These are phyloP conservation scores for Athrips mouffetella DNA, from an alignment of 2,888 invertebrate species.

Conservation along the genomic window DNA sequence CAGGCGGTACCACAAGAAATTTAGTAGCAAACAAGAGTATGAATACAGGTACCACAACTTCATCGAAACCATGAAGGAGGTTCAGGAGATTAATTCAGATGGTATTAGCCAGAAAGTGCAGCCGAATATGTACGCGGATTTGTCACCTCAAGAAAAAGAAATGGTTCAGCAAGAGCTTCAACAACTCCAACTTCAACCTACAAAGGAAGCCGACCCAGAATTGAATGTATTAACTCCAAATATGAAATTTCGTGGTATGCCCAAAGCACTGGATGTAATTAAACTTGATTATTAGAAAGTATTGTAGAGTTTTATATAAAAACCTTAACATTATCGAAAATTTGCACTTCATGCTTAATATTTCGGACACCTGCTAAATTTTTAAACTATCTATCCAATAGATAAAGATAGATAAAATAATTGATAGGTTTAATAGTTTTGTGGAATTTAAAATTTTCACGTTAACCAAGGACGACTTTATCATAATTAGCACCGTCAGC, in stretches of 20 bases:
- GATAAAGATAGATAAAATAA: too few species aligned
- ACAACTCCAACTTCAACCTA: too few species aligned
- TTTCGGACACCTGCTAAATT: too few species aligned
- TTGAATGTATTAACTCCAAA: background rate
- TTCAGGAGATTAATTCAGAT: conserved; percentile 14
- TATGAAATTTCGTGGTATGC: background rate
- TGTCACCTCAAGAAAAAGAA: background rate
- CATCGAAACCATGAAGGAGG: background rate
- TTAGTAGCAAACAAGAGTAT: background rate
- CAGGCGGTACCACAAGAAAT: background rate
- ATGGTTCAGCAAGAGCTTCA: background rate
- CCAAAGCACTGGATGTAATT: background rate
- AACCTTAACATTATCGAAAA: too few species aligned
- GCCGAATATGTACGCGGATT: conserved; percentile 7
- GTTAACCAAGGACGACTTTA: too few species aligned
- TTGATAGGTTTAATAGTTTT: too few species aligned
- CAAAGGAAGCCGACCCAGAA: background rate
- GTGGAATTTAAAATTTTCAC: too few species aligned
- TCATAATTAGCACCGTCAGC: too few species aligned
- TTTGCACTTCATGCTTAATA: too few species aligned
- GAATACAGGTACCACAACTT: background rate
- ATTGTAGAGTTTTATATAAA: too few species aligned
- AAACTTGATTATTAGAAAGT: background rate
- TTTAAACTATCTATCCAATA: too few species aligned
- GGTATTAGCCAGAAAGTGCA: background rate